Base-by-base conservation (phyloP, 2,113 vertebrate genomes). In the Vicugna pacos region DNA sequence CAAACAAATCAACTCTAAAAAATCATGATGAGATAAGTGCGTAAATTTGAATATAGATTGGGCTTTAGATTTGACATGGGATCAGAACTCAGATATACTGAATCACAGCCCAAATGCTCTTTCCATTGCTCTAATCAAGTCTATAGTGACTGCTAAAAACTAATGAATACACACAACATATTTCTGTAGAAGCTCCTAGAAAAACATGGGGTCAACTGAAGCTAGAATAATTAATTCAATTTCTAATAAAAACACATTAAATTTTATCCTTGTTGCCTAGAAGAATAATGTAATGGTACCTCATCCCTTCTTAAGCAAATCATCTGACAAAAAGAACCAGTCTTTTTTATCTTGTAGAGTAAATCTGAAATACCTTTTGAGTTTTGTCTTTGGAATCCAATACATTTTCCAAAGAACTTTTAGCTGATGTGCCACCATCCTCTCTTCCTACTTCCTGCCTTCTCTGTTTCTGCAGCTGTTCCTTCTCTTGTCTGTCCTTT, bases 401-500 rank as follows among this genome's bases (percentile, higher is more conserved):
- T 12, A 98, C 70, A 17, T 86, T 94, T 98, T 99, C 99, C 67
- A 98, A 97, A 95, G 99, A 98, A 32, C 94, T 97, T 96, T 97
- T 98, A 64, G 97, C 97, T 2, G 91, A 93, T 0, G 97, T 98
- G 89, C 99, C 99, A 87, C 98, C 99, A 64, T 98, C 98, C 26
- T 98, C 98, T 98, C 98, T 98, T 73, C 93, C 98, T 54, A 98
- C 98, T 90, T 99, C 99, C 94, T 99, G 99, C 95, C 95, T 99
- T 96, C 97, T 99, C 96, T 99, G 99, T 89, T 99, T 99, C 77
- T 99, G 99, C 90, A 99, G 98, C 95, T 98, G 98, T 84, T 99
- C 99, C 93, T 99, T 99, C 95, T 99, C 99, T 92, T 98, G 98
- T 91, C 98, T 99, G 83, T 99, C 99, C 88, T 98, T 99, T 97